phyloP scores from a whole-genome alignment of 2,113 vertebrate genomes.

The Corythaixoides concolor region DNA sequence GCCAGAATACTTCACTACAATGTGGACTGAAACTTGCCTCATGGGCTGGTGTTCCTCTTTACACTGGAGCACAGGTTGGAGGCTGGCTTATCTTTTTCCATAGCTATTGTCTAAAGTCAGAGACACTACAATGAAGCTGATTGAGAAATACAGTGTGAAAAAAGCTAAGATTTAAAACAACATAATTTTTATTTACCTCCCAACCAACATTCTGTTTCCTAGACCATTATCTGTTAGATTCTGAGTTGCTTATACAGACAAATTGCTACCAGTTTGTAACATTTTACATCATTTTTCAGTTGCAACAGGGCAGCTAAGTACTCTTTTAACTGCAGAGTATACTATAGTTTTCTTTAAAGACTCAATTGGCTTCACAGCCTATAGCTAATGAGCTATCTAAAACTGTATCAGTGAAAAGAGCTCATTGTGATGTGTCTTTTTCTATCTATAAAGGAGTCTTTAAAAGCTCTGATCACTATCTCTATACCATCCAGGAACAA shows the following conservation, averaged over 20 bases:
- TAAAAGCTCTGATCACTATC: constrained; percentile 20
- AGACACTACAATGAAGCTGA: neutral
- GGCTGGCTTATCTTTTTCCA: neutral
- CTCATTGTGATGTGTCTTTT: neutral
- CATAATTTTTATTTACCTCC: neutral
- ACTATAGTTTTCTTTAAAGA: neutral
- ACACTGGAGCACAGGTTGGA: neutral
- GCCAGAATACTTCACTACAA: neutral
- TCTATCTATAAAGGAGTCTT: neutral
- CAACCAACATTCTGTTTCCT: neutral
- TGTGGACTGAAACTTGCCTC: neutral
- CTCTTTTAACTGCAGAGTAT: neutral
- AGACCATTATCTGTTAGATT: neutral
- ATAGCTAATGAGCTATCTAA: constrained; percentile 41
- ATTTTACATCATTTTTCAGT: neutral
- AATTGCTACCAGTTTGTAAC: neutral
- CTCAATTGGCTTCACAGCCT: neutral
- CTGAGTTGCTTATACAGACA: neutral
- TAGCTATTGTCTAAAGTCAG: neutral
- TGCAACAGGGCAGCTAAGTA: neutral
- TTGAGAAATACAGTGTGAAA: neutral
- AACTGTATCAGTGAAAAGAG: neutral
- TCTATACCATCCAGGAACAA: neutral
- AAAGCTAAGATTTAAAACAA: neutral
- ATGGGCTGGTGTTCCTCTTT: neutral